These are phyloP conservation scores for Andinoacara biseriatus DNA, from an alignment of 2,113 vertebrate species.

Conservation along the genomic window DNA sequence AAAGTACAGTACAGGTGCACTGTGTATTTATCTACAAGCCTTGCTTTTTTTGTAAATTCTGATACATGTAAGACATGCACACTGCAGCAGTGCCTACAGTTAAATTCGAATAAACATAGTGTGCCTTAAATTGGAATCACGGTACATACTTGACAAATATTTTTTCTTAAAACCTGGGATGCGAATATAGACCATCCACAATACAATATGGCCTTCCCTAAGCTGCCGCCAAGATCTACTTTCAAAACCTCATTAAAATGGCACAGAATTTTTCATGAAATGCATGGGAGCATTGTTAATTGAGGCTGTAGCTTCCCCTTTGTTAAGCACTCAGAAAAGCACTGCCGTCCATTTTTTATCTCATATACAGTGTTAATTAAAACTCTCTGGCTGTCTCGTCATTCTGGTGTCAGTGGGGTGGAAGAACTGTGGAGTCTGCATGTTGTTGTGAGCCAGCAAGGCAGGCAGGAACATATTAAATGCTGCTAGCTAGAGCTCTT, in stretches of 20 bases:
- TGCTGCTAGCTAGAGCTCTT: slow-evolving; percentile 48
- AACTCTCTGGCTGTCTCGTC: slow-evolving; percentile 45
- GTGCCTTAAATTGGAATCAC: neutral
- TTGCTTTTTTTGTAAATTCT: neutral
- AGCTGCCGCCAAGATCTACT: neutral
- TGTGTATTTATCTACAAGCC: neutral
- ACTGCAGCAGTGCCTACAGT: neutral
- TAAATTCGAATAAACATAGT: neutral
- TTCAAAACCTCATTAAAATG: slow-evolving; percentile 35
- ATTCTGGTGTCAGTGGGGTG: slow-evolving; percentile 59
- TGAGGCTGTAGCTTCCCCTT: slow-evolving; percentile 39
- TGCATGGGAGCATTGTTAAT: slow-evolving; percentile 34
- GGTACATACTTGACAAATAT: neutral
- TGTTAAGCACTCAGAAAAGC: slow-evolving; percentile 29
- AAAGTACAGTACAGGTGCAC: neutral
- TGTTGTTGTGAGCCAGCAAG: slow-evolving; percentile 52
- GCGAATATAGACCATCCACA: neutral
- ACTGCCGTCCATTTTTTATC: slow-evolving; percentile 53
- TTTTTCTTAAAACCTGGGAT: neutral
- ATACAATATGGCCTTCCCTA: neutral
- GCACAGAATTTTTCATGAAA: slow-evolving; percentile 22
- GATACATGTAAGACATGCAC: neutral
- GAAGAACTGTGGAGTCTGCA: slow-evolving; percentile 69
- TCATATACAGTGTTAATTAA: slow-evolving; percentile 71
- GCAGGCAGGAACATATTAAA: slow-evolving; percentile 53